Percentiles rank a stretch among this genome's conserved stretches.
These are phyloP conservation scores for Eptesicus fuscus DNA, from an alignment of 2,113 vertebrate genomes.

Conservation along the genomic window DNA sequence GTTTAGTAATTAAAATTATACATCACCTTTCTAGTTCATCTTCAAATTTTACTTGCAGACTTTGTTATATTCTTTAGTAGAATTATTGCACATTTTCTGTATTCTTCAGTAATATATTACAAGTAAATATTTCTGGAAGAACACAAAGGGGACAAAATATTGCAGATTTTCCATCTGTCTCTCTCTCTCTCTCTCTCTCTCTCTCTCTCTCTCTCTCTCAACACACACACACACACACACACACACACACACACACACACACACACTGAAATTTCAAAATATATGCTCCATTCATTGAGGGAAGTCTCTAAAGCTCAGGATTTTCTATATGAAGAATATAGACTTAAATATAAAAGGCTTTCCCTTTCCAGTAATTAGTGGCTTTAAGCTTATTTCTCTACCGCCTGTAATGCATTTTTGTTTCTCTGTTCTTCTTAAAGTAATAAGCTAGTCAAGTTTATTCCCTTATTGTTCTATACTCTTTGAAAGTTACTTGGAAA, in stretches of 20 bases:
- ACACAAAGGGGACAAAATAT: background rate
- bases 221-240: no score
- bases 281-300: background rate
- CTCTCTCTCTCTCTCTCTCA: background rate
- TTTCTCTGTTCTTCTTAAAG: background rate
- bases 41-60: background rate
- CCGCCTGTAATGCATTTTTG: background rate
- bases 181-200: background rate
- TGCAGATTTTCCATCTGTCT: rapidly evolving
- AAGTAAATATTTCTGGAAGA: background rate
- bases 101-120: background rate
- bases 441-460: background rate
- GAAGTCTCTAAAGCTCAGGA: background rate
- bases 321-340: background rate
- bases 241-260: background rate
- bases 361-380: background rate
- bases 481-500: background rate
- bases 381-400: background rate
- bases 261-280: background rate
- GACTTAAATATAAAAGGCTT: background rate
- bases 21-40: background rate
- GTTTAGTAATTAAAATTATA: background rate
- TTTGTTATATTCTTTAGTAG: background rate
- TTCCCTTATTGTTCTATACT: background rate
- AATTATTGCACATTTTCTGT: background rate